These are phyloP conservation scores for Mystacides longicornis DNA, from an alignment of 2,888 invertebrate species.

Conservation along the genomic window DNA sequence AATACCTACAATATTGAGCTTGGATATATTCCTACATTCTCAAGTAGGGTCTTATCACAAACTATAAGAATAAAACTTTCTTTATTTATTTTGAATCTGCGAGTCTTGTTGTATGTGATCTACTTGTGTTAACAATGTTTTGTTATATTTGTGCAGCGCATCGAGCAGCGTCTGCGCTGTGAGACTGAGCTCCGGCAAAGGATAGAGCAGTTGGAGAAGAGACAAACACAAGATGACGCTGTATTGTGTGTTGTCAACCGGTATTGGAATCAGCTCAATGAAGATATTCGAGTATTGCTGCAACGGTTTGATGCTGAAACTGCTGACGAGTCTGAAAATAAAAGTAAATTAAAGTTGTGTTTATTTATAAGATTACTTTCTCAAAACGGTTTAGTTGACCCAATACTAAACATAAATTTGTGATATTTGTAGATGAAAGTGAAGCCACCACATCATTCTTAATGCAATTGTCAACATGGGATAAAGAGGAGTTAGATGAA, in stretches of 20 bases:
- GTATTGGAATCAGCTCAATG: constrained; percentile 95
- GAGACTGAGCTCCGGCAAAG: constrained; percentile 83
- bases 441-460: constrained; percentile 95
- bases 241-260: constrained; percentile 96
- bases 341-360: constrained; percentile 51
- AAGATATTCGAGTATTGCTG: constrained; percentile 88
- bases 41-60: no score
- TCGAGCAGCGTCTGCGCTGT: constrained; percentile 85
- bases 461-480: constrained; percentile 94
- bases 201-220: constrained; percentile 88
- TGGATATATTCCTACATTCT: no score
- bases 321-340: constrained; percentile 91
- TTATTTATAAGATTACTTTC: no score
- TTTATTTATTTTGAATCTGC: no score
- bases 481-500: constrained; percentile 94
- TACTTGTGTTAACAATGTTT: no score
- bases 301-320: constrained; percentile 97
- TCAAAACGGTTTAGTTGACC: constrained; percentile 1
- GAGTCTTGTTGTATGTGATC: no score
- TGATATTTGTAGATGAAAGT: constrained; percentile 67
- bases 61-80: no score
- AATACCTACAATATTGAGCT: no score
- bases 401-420: constrained; percentile 1
- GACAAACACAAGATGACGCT: constrained; percentile 95
- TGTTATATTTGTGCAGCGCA: constrained; percentile 51